phyloP scores from a whole-genome alignment of 2,797 vertebrate species.

The Thamnophis elegans region DNA sequence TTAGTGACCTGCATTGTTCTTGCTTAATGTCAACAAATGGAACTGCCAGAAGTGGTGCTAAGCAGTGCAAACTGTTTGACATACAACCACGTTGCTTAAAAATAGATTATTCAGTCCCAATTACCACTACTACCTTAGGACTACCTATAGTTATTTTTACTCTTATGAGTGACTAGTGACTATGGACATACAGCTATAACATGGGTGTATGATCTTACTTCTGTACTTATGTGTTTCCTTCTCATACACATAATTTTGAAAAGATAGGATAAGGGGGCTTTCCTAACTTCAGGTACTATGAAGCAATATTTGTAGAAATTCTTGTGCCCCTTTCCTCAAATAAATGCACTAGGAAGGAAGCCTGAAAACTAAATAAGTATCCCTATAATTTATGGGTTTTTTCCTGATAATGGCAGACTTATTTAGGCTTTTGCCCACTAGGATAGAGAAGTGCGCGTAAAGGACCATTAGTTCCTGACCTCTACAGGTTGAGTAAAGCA shows the following conservation, averaged over 20 bases:
- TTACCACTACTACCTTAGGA: neutral
- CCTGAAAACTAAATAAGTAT: neutral
- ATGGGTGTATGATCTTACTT: neutral
- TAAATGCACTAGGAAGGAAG: neutral
- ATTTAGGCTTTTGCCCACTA: neutral
- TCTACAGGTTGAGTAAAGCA: neutral
- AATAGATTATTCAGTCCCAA: neutral
- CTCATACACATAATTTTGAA: neutral
- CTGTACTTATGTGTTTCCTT: neutral
- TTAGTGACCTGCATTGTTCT: neutral
- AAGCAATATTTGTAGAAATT: neutral
- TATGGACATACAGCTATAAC: neutral
- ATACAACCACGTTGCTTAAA: neutral
- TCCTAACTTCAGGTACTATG: neutral
- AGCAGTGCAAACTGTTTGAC: neutral
- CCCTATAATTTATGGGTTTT: neutral
- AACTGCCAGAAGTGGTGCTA: neutral
- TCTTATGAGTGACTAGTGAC: neutral
- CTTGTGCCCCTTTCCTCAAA: neutral
- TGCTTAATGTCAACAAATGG: neutral
- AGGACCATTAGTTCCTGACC: neutral
- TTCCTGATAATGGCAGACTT: neutral
- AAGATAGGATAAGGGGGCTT: neutral
- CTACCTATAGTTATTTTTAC: neutral
- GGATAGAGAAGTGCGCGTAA: neutral